These are phyloP conservation scores for Seira musarum DNA, from an alignment of 2,888 invertebrate species.

Conservation along the genomic window DNA sequence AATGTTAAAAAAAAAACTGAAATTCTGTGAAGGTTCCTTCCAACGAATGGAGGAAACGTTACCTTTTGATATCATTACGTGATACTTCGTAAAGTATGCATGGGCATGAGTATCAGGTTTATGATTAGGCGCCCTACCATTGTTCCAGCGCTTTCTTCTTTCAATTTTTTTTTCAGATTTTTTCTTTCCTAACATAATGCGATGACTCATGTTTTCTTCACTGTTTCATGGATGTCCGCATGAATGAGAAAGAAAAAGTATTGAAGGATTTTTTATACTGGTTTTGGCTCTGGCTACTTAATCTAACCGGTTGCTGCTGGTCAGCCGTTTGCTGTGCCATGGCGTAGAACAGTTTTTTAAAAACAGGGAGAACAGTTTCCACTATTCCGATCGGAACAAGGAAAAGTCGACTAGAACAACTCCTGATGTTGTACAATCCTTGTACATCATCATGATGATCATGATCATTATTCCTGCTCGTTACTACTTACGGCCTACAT, in stretches of 20 bases:
- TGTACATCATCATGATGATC: slow-evolving; percentile 11
- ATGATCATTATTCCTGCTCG: slow-evolving; percentile 8
- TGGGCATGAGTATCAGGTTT: slow-evolving; percentile 35
- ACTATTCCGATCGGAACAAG: background rate
- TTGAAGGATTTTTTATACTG: background rate
- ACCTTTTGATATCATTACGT: background rate
- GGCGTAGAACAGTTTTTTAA: background rate
- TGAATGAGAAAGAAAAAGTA: background rate
- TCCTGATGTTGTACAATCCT: slow-evolving; percentile 3
- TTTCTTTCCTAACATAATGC: background rate
- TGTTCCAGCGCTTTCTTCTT: slow-evolving; percentile 4
- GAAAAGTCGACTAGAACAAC: background rate
- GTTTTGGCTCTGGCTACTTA: background rate
- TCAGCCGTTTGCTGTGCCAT: too few relatives aligned
- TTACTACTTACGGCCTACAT: slow-evolving; percentile 9
- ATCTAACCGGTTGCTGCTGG: slow-evolving; percentile 11
- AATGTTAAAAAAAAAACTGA: too few relatives aligned
- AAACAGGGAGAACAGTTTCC: background rate
- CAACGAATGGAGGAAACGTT: background rate
- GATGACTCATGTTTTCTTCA: slow-evolving; percentile 9
- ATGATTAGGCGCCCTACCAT: slow-evolving; percentile 30
- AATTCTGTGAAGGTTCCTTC: background rate
- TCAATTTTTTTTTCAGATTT: background rate
- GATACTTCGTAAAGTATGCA: slow-evolving; percentile 40
- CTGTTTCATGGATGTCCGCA: background rate